Percentiles rank a stretch among this genome's conserved stretches.
phyloP scores from a whole-genome alignment of 2,113 vertebrate genomes.

The Megaceryle torquata region DNA sequence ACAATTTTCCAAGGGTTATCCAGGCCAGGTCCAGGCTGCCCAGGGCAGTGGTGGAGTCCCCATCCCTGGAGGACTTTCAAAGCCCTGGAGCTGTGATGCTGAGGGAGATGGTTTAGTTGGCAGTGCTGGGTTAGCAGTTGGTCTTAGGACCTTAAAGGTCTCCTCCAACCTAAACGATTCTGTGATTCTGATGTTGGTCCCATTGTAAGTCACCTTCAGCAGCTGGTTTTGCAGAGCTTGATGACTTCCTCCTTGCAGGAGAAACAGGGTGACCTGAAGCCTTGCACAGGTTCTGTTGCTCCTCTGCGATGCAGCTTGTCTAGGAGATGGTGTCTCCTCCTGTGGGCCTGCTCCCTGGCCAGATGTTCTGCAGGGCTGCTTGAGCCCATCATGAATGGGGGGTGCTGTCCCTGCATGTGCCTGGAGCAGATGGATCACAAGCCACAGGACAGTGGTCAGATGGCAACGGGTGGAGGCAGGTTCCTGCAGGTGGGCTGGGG shows the following conservation, averaged over 20 bases:
- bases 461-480: not conserved
- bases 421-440: not conserved
- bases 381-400: not conserved
- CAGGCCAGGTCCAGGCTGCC: not conserved
- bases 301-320: not conserved
- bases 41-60: not conserved
- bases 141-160: not conserved
- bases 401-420: not conserved
- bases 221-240: not conserved
- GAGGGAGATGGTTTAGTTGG: not conserved
- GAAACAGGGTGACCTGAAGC: not conserved
- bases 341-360: not conserved
- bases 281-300: rapidly evolving
- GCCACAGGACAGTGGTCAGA: not conserved
- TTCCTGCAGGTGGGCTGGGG: not conserved
- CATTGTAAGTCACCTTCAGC: not conserved
- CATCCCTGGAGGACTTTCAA: not conserved
- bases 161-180: not conserved
- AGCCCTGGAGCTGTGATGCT: not conserved
- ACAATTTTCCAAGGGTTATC: not conserved
- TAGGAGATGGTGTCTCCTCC: not conserved
- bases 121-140: not conserved
- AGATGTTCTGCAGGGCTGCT: not conserved
- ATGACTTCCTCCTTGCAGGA: not conserved
- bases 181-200: not conserved